phyloP scores from a whole-genome alignment of 2,888 invertebrate species.

The Calliopum simillimum region DNA sequence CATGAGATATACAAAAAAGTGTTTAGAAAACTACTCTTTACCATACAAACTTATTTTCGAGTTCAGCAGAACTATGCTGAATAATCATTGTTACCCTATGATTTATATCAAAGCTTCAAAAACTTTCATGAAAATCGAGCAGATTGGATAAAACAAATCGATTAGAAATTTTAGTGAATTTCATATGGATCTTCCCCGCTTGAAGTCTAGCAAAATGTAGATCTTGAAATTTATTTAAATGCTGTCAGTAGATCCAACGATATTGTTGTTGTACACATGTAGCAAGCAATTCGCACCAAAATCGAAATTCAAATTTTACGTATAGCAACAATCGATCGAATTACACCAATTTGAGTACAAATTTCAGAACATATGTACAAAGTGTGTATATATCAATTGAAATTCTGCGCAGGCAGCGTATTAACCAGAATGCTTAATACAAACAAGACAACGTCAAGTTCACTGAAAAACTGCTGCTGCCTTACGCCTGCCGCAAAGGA shows the following conservation, averaged over 20 bases:
- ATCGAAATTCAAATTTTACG: slow-evolving; percentile 25
- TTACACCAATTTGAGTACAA: slow-evolving; percentile 31
- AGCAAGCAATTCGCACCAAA: slow-evolving; percentile 22
- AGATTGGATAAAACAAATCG: too few relatives aligned
- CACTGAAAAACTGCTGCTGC: slow-evolving; percentile 9
- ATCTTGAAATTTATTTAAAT: background rate
- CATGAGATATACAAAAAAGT: too few relatives aligned
- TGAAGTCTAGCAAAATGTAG: background rate
- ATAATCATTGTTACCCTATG: too few relatives aligned
- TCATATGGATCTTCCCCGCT: too few relatives aligned
- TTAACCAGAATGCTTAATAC: background rate
- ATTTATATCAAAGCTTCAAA: too few relatives aligned
- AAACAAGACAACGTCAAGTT: slow-evolving; percentile 21
- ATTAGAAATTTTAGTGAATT: too few relatives aligned
- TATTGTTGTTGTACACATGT: slow-evolving; percentile 16
- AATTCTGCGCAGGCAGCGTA: slow-evolving; percentile 10
- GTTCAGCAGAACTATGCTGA: too few relatives aligned
- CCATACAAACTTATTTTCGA: too few relatives aligned
- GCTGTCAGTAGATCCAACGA: slow-evolving; percentile 7
- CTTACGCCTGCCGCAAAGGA: slow-evolving; percentile 15
- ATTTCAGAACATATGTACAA: slow-evolving; percentile 32
- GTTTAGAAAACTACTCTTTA: too few relatives aligned
- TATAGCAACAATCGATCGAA: slow-evolving; percentile 17
- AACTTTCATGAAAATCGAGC: too few relatives aligned
- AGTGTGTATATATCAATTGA: slow-evolving; percentile 31